Evolutionary conservation across 2,113 vertebrate genomes (phyloP), one percentile per base, ranked within the genome.

Genomic region (Balaenoptera acutorostrata): DNA sequence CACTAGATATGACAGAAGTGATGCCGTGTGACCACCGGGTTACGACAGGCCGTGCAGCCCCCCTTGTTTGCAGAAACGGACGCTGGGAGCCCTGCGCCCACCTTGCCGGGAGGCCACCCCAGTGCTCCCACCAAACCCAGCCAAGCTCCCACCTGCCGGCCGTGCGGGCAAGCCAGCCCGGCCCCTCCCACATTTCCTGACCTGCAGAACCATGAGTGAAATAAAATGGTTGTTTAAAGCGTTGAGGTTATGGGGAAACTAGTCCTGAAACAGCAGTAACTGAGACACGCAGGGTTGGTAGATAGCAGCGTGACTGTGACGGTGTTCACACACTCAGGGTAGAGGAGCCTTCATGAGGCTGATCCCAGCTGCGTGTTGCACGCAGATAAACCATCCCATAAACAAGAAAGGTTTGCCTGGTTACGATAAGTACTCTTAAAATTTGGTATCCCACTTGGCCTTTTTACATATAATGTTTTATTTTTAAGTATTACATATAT

Each of bases 381-480:
- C 1, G 8, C 64, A 44, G 52, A 61, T 49, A 41, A 49, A 33
- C 1, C 8, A 25, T 39, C 14, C 20, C 55, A 44, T 84, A 18
- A 55, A 29, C 46, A 36, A 80, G 84, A 94, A 72, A 4, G 36
- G 39, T 52, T 92, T 61, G 39, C 46, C 39, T 57, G 9, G 20
- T 77, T 36, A 13, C 29, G 49, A 18, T 83, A 25, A 78, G 49
- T 29, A 29, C 39, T 82, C 55, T 84, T 92, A 89, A 74, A 92
- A 64, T 52, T 89, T 33, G 72, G 5, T 84, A 52, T 87, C 33
- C 17, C 64, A 29, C n/a, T 63, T 82, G 33, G 61, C 18, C 11
- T 72, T 80, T 90, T 84, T 82, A 36, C 36, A 41, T n/a, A 95
- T 78, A 83, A 72, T 2, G 17, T 63, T 90, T 49, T 46, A 17